Conservation (phyloP, 1,140 invertebrate genomes). For the Heterodera carotae region DNA sequence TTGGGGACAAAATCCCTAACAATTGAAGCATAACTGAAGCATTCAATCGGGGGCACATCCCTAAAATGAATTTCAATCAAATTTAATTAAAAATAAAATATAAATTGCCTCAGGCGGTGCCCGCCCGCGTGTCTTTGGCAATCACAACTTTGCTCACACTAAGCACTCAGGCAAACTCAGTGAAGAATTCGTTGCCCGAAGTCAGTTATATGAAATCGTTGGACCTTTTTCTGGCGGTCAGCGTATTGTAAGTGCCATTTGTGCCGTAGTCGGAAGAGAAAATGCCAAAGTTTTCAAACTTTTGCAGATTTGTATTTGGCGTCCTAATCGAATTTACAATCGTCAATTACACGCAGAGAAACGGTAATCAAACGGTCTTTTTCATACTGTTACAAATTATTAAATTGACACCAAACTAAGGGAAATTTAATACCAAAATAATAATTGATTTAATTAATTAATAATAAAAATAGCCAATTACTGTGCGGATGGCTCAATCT, state of each 20-base stretch:
- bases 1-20: too few species aligned
- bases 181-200: slow-evolving; percentile 48
- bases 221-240: slow-evolving; percentile 45
- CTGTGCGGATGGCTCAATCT: background rate
- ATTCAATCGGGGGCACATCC: too few species aligned
- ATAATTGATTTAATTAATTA: too few species aligned
- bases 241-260: slow-evolving; percentile 34
- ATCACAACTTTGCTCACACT: slow-evolving; percentile 74
- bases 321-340: slow-evolving; percentile 52
- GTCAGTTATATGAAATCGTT: slow-evolving; percentile 59
- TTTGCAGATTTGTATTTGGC: slow-evolving; percentile 47
- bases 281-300: slow-evolving; percentile 24
- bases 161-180: slow-evolving; percentile 59
- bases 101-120: slow-evolving; percentile 68
- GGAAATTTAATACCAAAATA: too few species aligned
- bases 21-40: too few species aligned
- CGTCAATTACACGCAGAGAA: slow-evolving; percentile 50
- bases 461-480: slow-evolving; percentile 4
- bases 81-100: slow-evolving; percentile 5
- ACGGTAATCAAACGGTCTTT: slow-evolving; percentile 25
- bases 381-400: too few species aligned
- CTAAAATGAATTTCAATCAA: slow-evolving; percentile 7
- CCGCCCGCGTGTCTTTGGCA: slow-evolving; percentile 78
- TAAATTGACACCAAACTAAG: slow-evolving; percentile 9
- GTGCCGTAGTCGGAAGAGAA: too few species aligned